A percentile compares a stretch with the other conserved stretches of the same genome.
phyloP scores from a whole-genome alignment of 2,888 invertebrate species.

The Callyntrura sp. region DNA sequence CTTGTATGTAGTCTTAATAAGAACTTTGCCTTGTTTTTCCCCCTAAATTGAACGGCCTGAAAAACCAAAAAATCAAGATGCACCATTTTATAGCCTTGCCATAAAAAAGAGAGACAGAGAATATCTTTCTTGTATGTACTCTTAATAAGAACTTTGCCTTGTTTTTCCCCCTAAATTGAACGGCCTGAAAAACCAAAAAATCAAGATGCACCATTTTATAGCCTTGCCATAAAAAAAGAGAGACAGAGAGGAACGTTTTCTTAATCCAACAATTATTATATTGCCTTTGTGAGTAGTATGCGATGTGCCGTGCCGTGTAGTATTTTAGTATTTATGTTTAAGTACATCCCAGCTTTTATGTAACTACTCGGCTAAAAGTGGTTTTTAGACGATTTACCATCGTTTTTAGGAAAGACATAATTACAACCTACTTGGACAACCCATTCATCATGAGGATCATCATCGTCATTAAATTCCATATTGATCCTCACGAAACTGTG shows the following conservation, averaged over 20 bases:
- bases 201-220: conserved; percentile 45
- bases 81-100: conserved; percentile 29
- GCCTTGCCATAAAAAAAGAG: conserved; percentile 18
- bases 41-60: conserved; percentile 20
- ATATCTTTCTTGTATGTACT: conserved; percentile 44
- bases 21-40: background rate
- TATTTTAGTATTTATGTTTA: too few relatives aligned
- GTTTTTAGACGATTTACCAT: conserved; percentile 23
- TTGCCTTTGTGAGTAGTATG: too few relatives aligned
- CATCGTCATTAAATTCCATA: conserved; percentile 36
- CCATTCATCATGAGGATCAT: conserved; percentile 13
- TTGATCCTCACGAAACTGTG: conserved; percentile 11
- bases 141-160: background rate
- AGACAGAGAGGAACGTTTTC: background rate
- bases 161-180: background rate
- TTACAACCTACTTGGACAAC: conserved; percentile 34
- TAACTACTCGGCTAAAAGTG: background rate
- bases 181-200: conserved; percentile 29
- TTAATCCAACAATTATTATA: too few relatives aligned
- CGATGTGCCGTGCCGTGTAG: too few relatives aligned
- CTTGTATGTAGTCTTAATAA: conserved; percentile 28
- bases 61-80: conserved; percentile 34
- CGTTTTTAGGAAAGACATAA: conserved; percentile 15
- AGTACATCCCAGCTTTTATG: too few relatives aligned
- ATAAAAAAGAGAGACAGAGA: conserved; percentile 10